These are phyloP conservation scores for Momotus momota DNA, from an alignment of 2,797 vertebrate genomes.

Conservation along the genomic window DNA sequence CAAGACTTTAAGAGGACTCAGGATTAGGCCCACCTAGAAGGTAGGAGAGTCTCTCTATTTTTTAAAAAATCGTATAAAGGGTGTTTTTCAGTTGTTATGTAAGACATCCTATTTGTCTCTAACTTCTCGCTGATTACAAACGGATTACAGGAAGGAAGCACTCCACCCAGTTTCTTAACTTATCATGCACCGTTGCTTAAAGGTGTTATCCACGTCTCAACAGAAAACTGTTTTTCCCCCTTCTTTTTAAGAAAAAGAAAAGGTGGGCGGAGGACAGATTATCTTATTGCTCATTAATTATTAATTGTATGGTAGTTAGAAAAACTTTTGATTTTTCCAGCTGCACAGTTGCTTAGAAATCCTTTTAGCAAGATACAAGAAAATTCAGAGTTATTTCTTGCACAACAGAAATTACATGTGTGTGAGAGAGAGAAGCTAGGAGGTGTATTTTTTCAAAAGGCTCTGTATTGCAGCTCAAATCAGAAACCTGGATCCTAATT, in stretches of 20 bases:
- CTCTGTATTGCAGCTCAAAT: neutral
- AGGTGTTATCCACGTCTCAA: conserved; percentile 16
- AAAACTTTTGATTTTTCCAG: conserved; percentile 7
- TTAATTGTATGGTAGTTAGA: neutral
- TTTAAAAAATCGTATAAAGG: neutral
- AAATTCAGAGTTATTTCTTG: neutral
- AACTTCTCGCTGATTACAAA: neutral
- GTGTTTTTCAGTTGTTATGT: neutral
- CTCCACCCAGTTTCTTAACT: conserved; percentile 66
- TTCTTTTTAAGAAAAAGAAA: conserved; percentile 21
- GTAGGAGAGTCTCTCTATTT: neutral
- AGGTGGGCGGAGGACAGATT: neutral
- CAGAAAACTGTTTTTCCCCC: neutral
- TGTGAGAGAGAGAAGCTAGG: neutral
- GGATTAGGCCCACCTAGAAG: neutral
- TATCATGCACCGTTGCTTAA: conserved; percentile 17
- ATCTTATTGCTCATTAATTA: neutral
- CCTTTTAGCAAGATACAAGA: neutral
- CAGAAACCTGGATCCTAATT: neutral
- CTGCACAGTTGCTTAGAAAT: neutral
- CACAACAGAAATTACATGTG: neutral
- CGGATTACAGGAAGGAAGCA: conserved; percentile 52
- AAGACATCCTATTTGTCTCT: neutral
- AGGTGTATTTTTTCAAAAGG: neutral
- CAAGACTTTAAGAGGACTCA: neutral